Evolutionary conservation across 2,113 vertebrate genomes (phyloP), one percentile per base, ranked within the genome.

Genomic region (Rhynchomys soricoides): DNA sequence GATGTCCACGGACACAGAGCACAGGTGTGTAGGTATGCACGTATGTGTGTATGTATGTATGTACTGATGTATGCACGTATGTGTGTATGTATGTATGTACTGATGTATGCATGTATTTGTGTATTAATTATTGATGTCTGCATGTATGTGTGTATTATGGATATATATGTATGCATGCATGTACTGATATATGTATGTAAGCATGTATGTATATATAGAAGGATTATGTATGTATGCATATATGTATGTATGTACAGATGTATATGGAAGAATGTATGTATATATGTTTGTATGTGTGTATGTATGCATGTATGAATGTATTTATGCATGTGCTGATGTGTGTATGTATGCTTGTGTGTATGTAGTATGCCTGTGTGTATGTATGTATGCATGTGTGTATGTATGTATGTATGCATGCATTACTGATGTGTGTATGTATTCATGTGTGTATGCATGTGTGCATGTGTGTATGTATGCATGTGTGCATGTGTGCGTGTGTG

Each of bases 151-250:
- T 37, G 15, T 15, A 37, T 37, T 31, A 31, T 66, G 64, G 64
- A 31, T 68, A n/a, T n/a, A n/a, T n/a, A n/a, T n/a, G 29, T 26
- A 31, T 66, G 64, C 3, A 45, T 75, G 5, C 1, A 29, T 45
- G 40, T 24, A 26, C 4, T 3, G 71, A 8, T 73, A 34, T 19
- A 9, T 50, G 4, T 31, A 70, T 5, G 37, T 37, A 21, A 37
- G 31, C 4, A 6, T 37, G 34, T 24, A 8, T 64, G 31, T 3
- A 29, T 19, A 0, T 0, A 3, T n/a, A n/a, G n/a, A n/a, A n/a
- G n/a, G n/a, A n/a, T n/a, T n/a, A n/a, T n/a, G n/a, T n/a, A n/a
- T 70, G 15, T 7, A 21, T 73, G 22, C 1, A 12, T 24, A 40
- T 2, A 17, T 74, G 40, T 24, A 45, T 74, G 10, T 17, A 7